Base-by-base conservation (phyloP, 2,888 invertebrate species). In the Phorcus lineatus region DNA sequence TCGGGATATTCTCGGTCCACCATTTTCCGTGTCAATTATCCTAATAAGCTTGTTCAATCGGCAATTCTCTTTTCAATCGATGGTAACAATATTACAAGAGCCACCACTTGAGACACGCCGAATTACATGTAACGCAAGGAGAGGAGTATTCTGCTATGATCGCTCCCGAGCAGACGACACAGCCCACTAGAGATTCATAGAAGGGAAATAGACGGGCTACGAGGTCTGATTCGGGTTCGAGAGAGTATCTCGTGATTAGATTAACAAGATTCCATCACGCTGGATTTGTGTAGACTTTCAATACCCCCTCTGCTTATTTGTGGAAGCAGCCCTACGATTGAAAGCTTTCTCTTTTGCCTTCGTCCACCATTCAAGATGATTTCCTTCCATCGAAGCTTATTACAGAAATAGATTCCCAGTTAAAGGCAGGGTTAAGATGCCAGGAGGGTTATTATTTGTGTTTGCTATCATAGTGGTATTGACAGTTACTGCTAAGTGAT, bases 1-100 rank as follows among this genome's bases (percentile, higher is more conserved):
- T 78, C 81, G 40, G 81, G 81, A 81, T 81, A 78, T 74, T 81
- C 74, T 81, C 81, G 78, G 78, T 78, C 81, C 74, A 74, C 78
- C 77, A 81, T 81, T 81, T 78, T 81, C 81, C 75, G 81, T 81
- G 81, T 81, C 81, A 81, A 81, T 81, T 81, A 81, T 74, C 78
- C 66, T 81, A 81, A 81, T 81, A 81, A 81, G 81, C 81, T 81
- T 81, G 81, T 81, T 81, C 78, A 81, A 81, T 81, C 81, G 81
- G 77, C 81, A 53, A 78, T 54, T 81, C 74, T 55, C 52, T 66
- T 28, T 19, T 52, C 52, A 52, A 75, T 81, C 81, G 78, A 81
- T 81, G 75, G 62, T 55, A 81, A 81, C 78, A 66, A 53, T 62
- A 57, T 81, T 81, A 74, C 74, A 78, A 74, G 62, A 24, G 74